Evolutionary conservation across 1,140 invertebrate genomes (phyloP).

Genomic region (Macrosteles quadrilineatus): DNA sequence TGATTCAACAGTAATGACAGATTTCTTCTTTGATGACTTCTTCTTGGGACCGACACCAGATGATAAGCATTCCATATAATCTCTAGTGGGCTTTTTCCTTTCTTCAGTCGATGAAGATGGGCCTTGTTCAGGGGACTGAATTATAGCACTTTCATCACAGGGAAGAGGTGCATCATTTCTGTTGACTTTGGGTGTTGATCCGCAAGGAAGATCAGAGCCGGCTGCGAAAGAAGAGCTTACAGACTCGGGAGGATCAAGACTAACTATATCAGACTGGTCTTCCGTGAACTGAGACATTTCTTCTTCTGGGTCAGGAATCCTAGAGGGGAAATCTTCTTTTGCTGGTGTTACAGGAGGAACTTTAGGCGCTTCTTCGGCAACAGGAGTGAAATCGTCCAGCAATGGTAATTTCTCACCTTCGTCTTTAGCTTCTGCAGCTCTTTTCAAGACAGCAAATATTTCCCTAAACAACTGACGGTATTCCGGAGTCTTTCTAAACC

Average conservation of each 20-base stretch:
- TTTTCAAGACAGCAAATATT: constrained; percentile 85
- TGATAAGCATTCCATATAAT: constrained; percentile 43
- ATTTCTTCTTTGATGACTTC: constrained; percentile 31
- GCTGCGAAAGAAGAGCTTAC: background rate
- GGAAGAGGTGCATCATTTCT: background rate
- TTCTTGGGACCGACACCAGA: constrained; percentile 38
- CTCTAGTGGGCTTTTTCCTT: constrained; percentile 37
- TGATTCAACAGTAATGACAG: background rate
- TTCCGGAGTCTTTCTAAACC: constrained; percentile 79
- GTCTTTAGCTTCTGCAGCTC: constrained; percentile 74
- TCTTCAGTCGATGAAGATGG: background rate
- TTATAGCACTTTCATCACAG: background rate
- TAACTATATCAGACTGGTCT: constrained; percentile 51
- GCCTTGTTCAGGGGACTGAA: constrained; percentile 1
- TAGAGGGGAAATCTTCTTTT: constrained; percentile 57
- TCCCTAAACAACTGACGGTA: constrained; percentile 84
- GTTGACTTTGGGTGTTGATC: background rate
- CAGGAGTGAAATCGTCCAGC: constrained; percentile 57
- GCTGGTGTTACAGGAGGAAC: constrained; percentile 53
- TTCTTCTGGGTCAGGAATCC: constrained; percentile 60
- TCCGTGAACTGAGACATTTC: constrained; percentile 68
- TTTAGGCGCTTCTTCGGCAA: constrained; percentile 41
- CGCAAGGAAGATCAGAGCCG: background rate
- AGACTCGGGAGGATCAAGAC: constrained; percentile 14
- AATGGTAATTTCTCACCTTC: constrained; percentile 66